Evolutionary conservation across 2,888 invertebrate species (phyloP).

Genomic region (Helicoverpa assulta): DNA sequence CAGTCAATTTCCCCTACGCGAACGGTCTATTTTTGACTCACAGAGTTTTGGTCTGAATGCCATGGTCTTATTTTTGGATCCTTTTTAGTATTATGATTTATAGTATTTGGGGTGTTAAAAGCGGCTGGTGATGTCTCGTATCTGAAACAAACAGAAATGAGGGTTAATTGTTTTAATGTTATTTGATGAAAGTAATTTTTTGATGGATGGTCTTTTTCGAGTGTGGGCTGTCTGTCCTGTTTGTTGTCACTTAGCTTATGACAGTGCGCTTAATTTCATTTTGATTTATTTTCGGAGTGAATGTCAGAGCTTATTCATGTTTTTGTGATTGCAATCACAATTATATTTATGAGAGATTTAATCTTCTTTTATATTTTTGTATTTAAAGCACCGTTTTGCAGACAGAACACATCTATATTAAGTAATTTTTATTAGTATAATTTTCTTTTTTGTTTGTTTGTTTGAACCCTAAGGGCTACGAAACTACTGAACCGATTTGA

Average conservation of each 20-base stretch:
- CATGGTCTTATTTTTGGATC: slow-evolving; percentile 78
- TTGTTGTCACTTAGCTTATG: slow-evolving; percentile 33
- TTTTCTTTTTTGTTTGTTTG: too few species aligned
- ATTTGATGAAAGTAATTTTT: slow-evolving; percentile 24
- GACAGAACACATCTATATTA: too few species aligned
- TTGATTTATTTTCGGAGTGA: not conserved
- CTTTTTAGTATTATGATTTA: slow-evolving; percentile 71
- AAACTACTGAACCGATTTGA: too few species aligned
- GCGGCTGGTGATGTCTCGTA: slow-evolving; percentile 62
- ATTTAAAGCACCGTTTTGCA: too few species aligned
- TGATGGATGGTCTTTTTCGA: slow-evolving; percentile 13
- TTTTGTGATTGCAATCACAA: too few species aligned
- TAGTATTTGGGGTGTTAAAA: slow-evolving; percentile 54
- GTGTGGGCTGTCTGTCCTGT: slow-evolving; percentile 23
- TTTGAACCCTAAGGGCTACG: too few species aligned
- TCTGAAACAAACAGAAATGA: slow-evolving; percentile 77
- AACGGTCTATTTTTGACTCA: slow-evolving; percentile 73
- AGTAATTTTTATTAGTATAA: too few species aligned
- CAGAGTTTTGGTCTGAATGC: slow-evolving; percentile 72
- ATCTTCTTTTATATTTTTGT: too few species aligned
- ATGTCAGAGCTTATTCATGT: too few species aligned
- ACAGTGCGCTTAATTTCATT: slow-evolving; percentile 11
- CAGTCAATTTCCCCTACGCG: slow-evolving; percentile 75
- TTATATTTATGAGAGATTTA: too few species aligned
- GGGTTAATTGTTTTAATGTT: slow-evolving; percentile 50